Evolutionary conservation across 2,113 vertebrate genomes (phyloP).

Genomic region (Malurus cyaneus): DNA sequence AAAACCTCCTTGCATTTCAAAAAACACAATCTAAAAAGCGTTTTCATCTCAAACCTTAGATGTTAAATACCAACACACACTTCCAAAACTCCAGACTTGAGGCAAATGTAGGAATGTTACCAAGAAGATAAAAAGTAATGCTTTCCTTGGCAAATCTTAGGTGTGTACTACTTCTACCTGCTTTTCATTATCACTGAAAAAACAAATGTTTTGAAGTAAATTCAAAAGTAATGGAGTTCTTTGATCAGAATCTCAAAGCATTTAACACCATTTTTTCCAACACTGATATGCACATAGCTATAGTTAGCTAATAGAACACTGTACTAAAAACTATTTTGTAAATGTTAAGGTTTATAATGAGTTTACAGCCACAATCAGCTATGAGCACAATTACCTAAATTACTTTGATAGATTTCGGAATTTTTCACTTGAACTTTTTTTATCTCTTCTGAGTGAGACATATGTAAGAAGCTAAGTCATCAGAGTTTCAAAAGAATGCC

Average conservation of each 20-base stretch:
- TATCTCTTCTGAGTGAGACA: neutral
- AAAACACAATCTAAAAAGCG: neutral
- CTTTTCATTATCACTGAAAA: neutral
- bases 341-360: neutral
- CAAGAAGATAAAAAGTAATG: neutral
- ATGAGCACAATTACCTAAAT: neutral
- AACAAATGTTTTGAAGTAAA: neutral
- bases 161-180: neutral
- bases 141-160: neutral
- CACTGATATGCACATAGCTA: neutral
- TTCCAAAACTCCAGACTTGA: neutral
- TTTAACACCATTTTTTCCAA: neutral
- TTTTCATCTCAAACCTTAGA: neutral
- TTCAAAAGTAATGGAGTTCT: neutral
- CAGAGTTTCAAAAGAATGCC: neutral
- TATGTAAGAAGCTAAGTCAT: neutral
- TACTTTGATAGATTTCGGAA: neutral
- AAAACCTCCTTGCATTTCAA: neutral
- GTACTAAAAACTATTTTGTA: neutral
- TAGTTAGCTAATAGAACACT: neutral
- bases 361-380: neutral
- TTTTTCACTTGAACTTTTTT: neutral
- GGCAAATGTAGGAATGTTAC: neutral
- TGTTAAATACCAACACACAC: neutral
- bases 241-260: neutral